Percentiles rank a stretch among this genome's conserved stretches.
Evolutionary conservation across 2,797 vertebrate species (phyloP).

Genomic region (Hapalemur alaotrensis): DNA sequence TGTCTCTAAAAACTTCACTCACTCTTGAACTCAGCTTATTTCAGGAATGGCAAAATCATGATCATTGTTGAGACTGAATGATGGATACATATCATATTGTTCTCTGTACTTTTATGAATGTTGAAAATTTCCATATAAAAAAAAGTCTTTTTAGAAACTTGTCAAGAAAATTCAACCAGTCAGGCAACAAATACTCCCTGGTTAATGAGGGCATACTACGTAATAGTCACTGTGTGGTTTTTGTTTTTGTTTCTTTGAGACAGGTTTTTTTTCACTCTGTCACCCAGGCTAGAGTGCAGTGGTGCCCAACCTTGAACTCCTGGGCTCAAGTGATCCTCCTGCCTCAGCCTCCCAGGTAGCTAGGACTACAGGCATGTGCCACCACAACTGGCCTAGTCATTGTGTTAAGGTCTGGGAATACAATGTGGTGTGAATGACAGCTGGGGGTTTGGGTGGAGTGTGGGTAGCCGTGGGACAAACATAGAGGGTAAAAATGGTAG

Average conservation of each 20-base stretch:
- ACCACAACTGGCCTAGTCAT: background rate
- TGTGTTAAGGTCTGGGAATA: background rate
- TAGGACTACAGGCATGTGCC: background rate
- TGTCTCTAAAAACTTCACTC: background rate
- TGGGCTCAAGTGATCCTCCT: background rate
- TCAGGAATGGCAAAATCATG: background rate
- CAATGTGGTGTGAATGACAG: background rate
- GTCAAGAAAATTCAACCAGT: background rate
- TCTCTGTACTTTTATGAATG: background rate
- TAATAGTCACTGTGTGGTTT: background rate
- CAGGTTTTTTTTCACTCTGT: too few relatives aligned
- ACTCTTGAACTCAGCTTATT: background rate
- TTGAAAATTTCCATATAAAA: background rate
- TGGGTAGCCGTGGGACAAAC: background rate
- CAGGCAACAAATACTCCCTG: background rate
- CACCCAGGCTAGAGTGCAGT: background rate
- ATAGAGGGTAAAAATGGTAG: background rate
- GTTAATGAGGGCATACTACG: background rate
- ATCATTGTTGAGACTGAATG: background rate
- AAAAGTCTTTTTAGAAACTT: background rate
- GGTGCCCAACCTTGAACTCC: background rate
- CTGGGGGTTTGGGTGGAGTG: background rate
- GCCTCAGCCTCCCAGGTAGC: background rate
- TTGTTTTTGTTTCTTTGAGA: background rate
- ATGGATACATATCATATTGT: background rate